Evolutionary conservation across 2,888 invertebrate genomes (phyloP), one percentile per base, ranked within the genome.

Genomic region (Hecatera dysodea): DNA sequence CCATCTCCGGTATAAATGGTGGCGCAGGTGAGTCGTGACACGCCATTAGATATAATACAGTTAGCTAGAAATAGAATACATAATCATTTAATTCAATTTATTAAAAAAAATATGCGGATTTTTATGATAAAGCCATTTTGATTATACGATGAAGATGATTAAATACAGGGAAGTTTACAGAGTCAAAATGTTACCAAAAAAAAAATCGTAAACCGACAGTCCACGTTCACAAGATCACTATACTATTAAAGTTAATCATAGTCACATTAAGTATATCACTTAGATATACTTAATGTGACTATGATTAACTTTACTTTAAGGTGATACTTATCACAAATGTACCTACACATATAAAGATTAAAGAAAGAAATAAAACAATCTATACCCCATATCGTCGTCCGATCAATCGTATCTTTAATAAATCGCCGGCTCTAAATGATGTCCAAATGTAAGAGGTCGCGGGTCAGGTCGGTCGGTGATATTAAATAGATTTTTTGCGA

Each of bases 61-160:
- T 76, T 80, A 82, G 39, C 71, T 70, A 78, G 33, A 77, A 67
- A 72, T 73, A 80, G 22, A 77, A 74, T 75, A 74, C 76, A 66
- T 79, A n/a, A 70, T 79, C 57, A 80, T 81, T 85, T 86, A 82
- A 86, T 85, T 84, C 75, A 84, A 84, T 88, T 83, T 83, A 85
- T 82, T 78, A 78, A 79, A 71, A 79, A 71, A 57, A 79, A 42
- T 70, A 80, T 64, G 50, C 71, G 56, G 39, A 61, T 19, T 59
- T 59, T 68, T 53, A 22, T n/a, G 52, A 61, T 61, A 50, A 42
- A 72, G 55, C 36, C n/a, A 12, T 79, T 83, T 84, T 70, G 22
- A 63, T 8, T 15, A 29, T 17, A 64, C 66, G 78, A 81, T 55
- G 29, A n/a, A 22, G 8, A 8, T 4, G 17, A 11, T 19, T 27